phyloP scores from a whole-genome alignment of 2,113 vertebrate genomes.

The Laticauda colubrina region DNA sequence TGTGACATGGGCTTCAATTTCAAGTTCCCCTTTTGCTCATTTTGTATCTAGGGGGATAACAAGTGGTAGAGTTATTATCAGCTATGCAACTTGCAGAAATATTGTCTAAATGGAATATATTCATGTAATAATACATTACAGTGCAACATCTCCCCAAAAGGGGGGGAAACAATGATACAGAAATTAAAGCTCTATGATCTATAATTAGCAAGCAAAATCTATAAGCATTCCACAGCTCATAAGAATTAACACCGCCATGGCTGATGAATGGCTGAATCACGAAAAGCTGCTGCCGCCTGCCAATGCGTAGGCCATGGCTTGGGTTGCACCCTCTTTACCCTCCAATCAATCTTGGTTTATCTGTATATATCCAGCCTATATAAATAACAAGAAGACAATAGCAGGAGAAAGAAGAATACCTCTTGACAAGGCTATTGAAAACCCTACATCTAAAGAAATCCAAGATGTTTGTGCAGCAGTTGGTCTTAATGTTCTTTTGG shows the following conservation, averaged over 20 bases:
- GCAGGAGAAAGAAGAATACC: no score
- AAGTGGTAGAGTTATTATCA: background rate
- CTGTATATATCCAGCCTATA: no score
- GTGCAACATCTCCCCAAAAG: background rate
- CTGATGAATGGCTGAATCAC: no score
- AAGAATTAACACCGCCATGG: background rate
- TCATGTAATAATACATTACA: background rate
- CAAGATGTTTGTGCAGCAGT: conserved; percentile 87
- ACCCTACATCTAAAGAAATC: conserved; percentile 92
- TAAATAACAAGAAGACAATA: no score
- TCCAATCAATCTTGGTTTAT: no score
- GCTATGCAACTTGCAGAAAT: background rate
- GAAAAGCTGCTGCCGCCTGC: no score
- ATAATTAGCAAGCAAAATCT: background rate
- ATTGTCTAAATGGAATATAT: background rate
- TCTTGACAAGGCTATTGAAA: conserved; percentile 85
- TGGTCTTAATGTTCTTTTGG: conserved; percentile 85
- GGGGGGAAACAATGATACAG: background rate
- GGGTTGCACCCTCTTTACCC: no score
- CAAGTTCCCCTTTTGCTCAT: background rate
- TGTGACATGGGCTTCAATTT: no score
- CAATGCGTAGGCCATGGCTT: no score
- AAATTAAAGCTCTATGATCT: background rate
- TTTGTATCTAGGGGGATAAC: background rate
- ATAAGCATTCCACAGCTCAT: background rate